A percentile compares a stretch with the other conserved stretches of the same genome.
Evolutionary conservation across 2,797 vertebrate species (phyloP).

Genomic region (Pseudomugil gertrudae): DNA sequence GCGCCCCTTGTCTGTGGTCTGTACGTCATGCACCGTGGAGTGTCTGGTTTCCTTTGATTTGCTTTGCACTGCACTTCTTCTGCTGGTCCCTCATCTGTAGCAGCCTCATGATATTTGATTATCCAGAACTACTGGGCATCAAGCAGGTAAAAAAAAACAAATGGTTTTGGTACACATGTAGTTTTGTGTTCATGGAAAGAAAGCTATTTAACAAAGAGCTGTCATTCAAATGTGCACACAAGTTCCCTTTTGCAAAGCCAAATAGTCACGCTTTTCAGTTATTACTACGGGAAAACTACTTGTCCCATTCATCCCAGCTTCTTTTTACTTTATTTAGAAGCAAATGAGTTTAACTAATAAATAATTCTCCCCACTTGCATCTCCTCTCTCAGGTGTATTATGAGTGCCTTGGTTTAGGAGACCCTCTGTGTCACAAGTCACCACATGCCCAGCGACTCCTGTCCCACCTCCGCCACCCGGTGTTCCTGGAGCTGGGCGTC

Average conservation of each 20-base stretch:
- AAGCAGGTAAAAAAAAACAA: conserved; percentile 84
- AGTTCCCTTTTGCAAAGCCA: neutral
- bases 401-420: conserved; percentile 84
- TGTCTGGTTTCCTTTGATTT: conserved; percentile 88
- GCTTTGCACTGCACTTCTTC: conserved; percentile 88
- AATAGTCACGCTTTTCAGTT: neutral
- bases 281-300: neutral
- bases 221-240: neutral
- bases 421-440: conserved; percentile 86
- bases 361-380: neutral
- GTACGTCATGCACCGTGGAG: conserved; percentile 85
- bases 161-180: no score
- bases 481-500: conserved; percentile 88
- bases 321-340: neutral
- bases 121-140: conserved; percentile 89
- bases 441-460: conserved; percentile 83
- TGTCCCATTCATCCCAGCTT: neutral
- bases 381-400: conserved; percentile 86
- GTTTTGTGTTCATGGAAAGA: neutral
- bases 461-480: conserved; percentile 89
- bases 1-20: conserved; percentile 90
- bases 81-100: conserved; percentile 94
- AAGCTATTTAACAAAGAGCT: neutral
- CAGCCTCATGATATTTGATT: conserved; percentile 91
- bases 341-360: neutral